Conservation (phyloP, 2,797 vertebrate genomes). For the Alcedo quadribrachys region DNA sequence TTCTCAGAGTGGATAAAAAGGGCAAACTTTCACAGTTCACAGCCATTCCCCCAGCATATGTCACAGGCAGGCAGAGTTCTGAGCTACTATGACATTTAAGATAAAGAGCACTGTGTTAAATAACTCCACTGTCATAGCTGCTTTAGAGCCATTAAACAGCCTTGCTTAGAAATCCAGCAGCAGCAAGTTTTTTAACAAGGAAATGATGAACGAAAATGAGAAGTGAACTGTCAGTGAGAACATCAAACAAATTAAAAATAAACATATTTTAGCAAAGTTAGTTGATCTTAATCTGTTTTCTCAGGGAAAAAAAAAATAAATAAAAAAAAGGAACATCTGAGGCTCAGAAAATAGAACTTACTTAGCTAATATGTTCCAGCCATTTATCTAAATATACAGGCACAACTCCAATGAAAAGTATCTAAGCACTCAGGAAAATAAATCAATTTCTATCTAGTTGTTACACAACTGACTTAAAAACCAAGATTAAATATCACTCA, state of each 20-base stretch:
- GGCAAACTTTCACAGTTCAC: neutral
- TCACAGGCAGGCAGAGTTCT: neutral
- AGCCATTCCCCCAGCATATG: neutral
- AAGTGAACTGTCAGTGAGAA: neutral
- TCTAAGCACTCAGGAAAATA: neutral
- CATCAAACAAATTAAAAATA: neutral
- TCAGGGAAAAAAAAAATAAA: no score
- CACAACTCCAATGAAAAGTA: neutral
- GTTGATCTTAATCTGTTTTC: neutral
- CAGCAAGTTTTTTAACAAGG: neutral
- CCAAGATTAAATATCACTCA: neutral
- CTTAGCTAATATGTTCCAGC: neutral
- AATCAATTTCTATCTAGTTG: neutral
- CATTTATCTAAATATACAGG: neutral
- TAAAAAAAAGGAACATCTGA: neutral
- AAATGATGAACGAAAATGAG: neutral
- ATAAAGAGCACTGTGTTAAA: neutral
- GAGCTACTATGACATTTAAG: rapidly evolving
- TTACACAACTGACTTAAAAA: neutral
- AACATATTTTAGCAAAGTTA: neutral
- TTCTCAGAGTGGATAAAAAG: neutral
- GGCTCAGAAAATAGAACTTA: neutral
- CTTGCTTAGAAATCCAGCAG: neutral
- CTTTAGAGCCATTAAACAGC: neutral
- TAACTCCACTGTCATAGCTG: neutral